Base-by-base conservation (phyloP, 1,140 invertebrate species). In the Bilobella aurantiaca region DNA sequence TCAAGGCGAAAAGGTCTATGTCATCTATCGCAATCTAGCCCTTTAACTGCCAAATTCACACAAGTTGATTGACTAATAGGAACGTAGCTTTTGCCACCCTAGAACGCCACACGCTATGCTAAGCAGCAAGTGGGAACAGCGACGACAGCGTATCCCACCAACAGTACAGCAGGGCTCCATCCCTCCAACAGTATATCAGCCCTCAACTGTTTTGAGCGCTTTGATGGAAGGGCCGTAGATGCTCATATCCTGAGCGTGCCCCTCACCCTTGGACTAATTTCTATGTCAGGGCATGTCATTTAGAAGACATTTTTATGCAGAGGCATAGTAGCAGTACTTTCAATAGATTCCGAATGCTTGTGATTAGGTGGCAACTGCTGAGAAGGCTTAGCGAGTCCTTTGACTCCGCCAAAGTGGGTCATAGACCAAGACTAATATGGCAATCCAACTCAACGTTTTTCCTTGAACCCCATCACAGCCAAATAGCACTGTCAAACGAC, bases 201-300 rank as follows among this genome's bases (percentile, higher is more conserved):
- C n/a, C n/a, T n/a, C n/a, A n/a, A n/a, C n/a, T n/a, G n/a, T n/a
- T n/a, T n/a, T n/a, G n/a, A n/a, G n/a, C n/a, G n/a, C n/a, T n/a
- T n/a, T n/a, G n/a, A n/a, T n/a, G n/a, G n/a, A n/a, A n/a, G n/a
- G n/a, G n/a, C n/a, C n/a, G n/a, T n/a, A n/a, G n/a, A n/a, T n/a
- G n/a, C n/a, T n/a, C n/a, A n/a, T n/a, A n/a, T n/a, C n/a, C n/a
- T n/a, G n/a, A n/a, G n/a, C 23, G 30, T 64, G 66, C 42, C 66
- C 66, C 66, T 68, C 58, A 64, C 66, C 66, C 66, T 68, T 68
- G 66, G 63, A 58, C 66, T 68, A 49, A 68, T 68, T 68, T 68
- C 66, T 64, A 65, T 65, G 64, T 65, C 64, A 65, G 64, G 56
- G 53, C 34, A 65, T 37, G 49, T 53, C 49, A 53, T 42, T 12